Base-by-base conservation (phyloP, 1,140 invertebrate species). In the Arctopsyche grandis region DNA sequence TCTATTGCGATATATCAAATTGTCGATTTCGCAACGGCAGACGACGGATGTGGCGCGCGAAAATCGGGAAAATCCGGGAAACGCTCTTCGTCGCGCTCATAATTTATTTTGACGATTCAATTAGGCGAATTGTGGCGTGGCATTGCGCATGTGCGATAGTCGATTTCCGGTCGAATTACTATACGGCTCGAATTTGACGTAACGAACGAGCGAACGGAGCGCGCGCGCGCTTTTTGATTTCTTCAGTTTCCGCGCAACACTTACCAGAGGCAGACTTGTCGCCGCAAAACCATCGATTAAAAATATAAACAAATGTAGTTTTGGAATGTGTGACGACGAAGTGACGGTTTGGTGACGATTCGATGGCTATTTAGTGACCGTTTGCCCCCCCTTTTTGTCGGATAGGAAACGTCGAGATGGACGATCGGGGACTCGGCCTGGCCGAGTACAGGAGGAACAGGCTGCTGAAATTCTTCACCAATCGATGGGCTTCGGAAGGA, bases 401-500 rank as follows among this genome's bases (percentile, higher is more conserved):
- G 29, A 22, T 1, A 60, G 21, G 56, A 21, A 19, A 21, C 16
- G 43, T 16, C 69, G 38, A 44, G 26, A 76, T 76, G 74, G 56
- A 76, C 58, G 74, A 76, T 19, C 29, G 52, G 5, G 58, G 56
- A 19, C 56, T 76, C 16, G 74, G 74, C n/a, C 56, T 76, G 12
- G 74, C 52, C 52, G 74, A 76, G 19, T 76, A 76, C 58, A 52
- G 74, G 56, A 76, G 56, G 74, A 76, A 63, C 22, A 58, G 38
- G 26, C 9, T 76, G 29, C 74, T 76, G 12, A 58, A 63, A 19
- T 76, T 76, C 14, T 76, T 76, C 74, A 76, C 24, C 74, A 76
- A 63, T 52, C 74, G 52, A 52, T 76, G 74, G 74, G 26, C 43
- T 16, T 63, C 56, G 9, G 74, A 76, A 43, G 74, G 74, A 60